phyloP scores from a whole-genome alignment of 2,797 vertebrate genomes.

The Ispidina picta region DNA sequence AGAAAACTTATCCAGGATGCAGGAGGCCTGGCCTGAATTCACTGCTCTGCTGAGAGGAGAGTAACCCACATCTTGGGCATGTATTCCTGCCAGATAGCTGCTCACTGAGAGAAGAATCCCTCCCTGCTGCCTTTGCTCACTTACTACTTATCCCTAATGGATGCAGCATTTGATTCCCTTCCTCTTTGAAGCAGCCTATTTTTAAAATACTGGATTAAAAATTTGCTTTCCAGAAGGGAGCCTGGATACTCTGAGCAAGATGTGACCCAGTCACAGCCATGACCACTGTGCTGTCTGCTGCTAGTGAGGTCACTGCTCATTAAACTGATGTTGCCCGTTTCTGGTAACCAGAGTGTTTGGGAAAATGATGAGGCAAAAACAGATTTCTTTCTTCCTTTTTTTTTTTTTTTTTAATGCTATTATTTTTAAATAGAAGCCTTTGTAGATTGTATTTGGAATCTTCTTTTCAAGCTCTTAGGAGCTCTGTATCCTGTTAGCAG shows the following conservation, averaged over 20 bases:
- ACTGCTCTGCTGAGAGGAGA: neutral
- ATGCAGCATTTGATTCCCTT: neutral
- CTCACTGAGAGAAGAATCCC: neutral
- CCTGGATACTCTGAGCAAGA: neutral
- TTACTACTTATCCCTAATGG: neutral
- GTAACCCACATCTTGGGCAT: neutral
- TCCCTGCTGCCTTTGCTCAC: neutral
- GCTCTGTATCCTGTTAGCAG: neutral
- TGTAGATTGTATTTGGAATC: neutral
- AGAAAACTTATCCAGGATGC: constrained; percentile 14
- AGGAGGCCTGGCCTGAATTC: constrained; percentile 11
- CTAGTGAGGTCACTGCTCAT: neutral
- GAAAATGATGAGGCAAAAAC: neutral
- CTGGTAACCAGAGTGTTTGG: neutral
- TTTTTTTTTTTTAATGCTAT: neutral
- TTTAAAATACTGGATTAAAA: neutral
- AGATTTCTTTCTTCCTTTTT: neutral
- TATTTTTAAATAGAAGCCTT: neutral
- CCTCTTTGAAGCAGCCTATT: neutral
- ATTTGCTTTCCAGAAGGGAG: neutral
- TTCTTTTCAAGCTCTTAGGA: neutral
- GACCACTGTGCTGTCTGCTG: neutral
- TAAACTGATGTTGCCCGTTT: neutral
- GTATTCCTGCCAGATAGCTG: neutral
- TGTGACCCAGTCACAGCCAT: neutral